These are phyloP conservation scores for Antheraea yamamai DNA, from an alignment of 2,888 invertebrate species.

Conservation along the genomic window DNA sequence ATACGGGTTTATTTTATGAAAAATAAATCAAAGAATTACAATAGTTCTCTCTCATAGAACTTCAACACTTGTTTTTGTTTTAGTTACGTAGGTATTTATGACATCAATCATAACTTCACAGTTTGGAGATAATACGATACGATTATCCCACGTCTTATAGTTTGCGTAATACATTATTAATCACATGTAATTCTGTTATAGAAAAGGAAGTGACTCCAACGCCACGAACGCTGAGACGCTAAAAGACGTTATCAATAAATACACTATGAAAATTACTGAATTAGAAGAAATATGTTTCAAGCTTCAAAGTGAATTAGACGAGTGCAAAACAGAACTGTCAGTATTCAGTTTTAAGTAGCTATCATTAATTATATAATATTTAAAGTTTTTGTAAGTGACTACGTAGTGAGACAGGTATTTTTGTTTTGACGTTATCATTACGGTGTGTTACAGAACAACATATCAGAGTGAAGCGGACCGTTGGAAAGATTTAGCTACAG, in stretches of 20 bases:
- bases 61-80: neutral
- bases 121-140: constrained; percentile 43
- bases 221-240: constrained; percentile 47
- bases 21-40: neutral
- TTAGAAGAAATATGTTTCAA: constrained; percentile 71
- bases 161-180: constrained; percentile 39
- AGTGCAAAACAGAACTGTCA: constrained; percentile 76
- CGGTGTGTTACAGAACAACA: constrained; percentile 48
- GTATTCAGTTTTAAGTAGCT: constrained; percentile 40
- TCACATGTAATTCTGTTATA: constrained; percentile 49
- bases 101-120: constrained; percentile 51
- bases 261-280: constrained; percentile 65
- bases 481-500: constrained; percentile 86
- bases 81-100: constrained; percentile 14
- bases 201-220: constrained; percentile 52
- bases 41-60: neutral
- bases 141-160: constrained; percentile 31
- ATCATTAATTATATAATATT: neutral
- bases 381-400: neutral
- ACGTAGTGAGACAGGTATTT: neutral
- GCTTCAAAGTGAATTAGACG: constrained; percentile 68
- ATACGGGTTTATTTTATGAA: neutral
- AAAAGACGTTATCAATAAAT: constrained; percentile 63
- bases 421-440: neutral
- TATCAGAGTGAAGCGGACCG: constrained; percentile 73